Base-by-base conservation (phyloP, 2,113 vertebrate species). In the Myotis lucifugus region DNA sequence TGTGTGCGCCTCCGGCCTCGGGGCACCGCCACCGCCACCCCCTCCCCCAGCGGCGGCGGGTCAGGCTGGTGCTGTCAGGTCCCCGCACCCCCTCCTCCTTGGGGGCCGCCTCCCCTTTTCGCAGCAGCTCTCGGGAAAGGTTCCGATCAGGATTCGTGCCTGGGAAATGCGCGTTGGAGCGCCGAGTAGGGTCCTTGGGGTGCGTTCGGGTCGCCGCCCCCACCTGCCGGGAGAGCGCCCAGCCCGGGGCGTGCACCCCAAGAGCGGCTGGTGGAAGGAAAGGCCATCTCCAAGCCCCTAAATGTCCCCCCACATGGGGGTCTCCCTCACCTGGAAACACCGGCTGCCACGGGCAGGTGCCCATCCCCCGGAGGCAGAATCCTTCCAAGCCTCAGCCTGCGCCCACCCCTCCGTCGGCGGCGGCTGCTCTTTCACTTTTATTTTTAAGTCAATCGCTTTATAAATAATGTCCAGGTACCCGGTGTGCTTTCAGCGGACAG, bases 301-400 rank as follows among this genome's bases (percentile, higher is more conserved):
- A 40, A 66, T 76, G 91, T 29, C 14, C 79, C 93, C 86, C 29
- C 59, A 32, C 77, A 13, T 32, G 37, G 88, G 52, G 23, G 54
- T 86, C 72, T 18, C 46, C 88, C 93, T 87, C 78, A 64, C 82
- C 81, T 19, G 91, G 95, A 79, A 46, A 46, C 76, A 67, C 94
- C 73, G 91, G 90, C 88, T 88, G 96, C 96, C 95, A 34, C n/a
- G 91, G 89, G 98, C 99, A 99, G 98, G 98, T 98, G 98, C 98
- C 97, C 12, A 15, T 78, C 95, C 94, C 94, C 94, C 88, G 86
- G 94, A 83, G 74, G 96, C 97, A 93, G 86, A 97, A 85, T 89
- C 88, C 90, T 88, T 88, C 96, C 94, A 96, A 97, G 97, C 97
- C 97, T 88, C 93, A 79, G 95, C 94, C 97, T 95, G 84, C 94